Conservation (phyloP, 2,797 vertebrate genomes). For the Somateria mollissima region DNA sequence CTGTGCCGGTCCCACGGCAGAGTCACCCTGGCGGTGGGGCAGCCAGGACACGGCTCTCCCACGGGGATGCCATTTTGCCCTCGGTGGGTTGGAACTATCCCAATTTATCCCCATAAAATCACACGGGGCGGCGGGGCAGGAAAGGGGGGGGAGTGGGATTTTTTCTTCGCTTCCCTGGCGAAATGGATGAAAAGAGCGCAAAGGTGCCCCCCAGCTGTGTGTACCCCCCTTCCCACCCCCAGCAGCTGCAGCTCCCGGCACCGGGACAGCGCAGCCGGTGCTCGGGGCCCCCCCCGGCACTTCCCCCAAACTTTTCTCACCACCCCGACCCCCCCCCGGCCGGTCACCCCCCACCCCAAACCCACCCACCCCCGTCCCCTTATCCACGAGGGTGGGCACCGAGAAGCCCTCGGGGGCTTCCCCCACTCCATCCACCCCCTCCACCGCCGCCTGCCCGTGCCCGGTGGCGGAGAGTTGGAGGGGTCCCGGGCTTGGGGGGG, state of each 20-base stretch:
- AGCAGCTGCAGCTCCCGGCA: neutral
- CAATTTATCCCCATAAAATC: neutral
- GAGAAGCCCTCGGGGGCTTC: too few relatives aligned
- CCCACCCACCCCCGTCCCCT: too few relatives aligned
- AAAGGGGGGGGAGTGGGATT: neutral
- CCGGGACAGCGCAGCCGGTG: neutral
- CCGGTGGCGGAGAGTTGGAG: neutral
- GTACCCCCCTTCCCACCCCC: neutral
- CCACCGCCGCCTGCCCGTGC: neutral
- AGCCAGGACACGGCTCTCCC: neutral
- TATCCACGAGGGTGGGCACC: too few relatives aligned
- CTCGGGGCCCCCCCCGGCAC: neutral
- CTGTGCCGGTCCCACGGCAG: neutral
- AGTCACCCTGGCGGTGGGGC: neutral
- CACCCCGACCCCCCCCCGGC: neutral
- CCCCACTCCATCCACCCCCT: too few relatives aligned
- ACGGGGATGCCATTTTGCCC: neutral
- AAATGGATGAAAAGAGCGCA: neutral
- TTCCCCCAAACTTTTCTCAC: conserved; percentile 15
- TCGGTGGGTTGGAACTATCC: neutral
- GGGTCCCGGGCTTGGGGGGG: too few relatives aligned
- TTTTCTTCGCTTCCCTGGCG: neutral
- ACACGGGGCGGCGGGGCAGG: neutral
- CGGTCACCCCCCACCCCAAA: too few relatives aligned
- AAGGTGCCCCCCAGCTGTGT: too few relatives aligned